phyloP scores from a whole-genome alignment of 2,888 invertebrate species.

The Sphaerophoria rueppellii region DNA sequence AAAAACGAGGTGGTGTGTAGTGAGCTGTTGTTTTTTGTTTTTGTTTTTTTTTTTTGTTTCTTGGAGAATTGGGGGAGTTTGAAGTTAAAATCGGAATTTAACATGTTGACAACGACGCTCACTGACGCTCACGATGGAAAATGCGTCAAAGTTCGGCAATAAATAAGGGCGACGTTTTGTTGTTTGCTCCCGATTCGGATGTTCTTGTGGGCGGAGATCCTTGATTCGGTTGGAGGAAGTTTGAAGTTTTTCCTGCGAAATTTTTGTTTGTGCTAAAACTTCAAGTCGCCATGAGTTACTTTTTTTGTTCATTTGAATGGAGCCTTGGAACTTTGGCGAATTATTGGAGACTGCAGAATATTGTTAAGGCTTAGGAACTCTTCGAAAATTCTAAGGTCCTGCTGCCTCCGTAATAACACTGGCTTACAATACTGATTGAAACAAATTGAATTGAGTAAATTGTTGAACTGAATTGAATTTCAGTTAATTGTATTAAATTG shows the following conservation, averaged over 20 bases:
- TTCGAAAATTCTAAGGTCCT: neutral
- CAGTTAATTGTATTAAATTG: too few species aligned
- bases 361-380: neutral
- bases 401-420: too few species aligned
- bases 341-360: slow-evolving; percentile 14
- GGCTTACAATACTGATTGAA: too few species aligned
- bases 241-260: neutral
- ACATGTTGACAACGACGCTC: slow-evolving; percentile 47
- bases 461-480: too few species aligned
- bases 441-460: too few species aligned
- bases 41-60: too few species aligned
- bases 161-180: slow-evolving; percentile 56
- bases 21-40: too few species aligned
- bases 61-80: slow-evolving; percentile 48
- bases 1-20: too few species aligned
- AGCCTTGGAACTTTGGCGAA: neutral
- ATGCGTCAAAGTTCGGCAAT: slow-evolving; percentile 72
- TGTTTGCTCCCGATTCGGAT: neutral
- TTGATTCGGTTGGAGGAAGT: neutral
- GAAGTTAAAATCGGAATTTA: slow-evolving; percentile 70
- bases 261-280: slow-evolving; percentile 36
- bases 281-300: slow-evolving; percentile 43
- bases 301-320: slow-evolving; percentile 2
- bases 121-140: slow-evolving; percentile 53
- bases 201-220: neutral